A percentile compares a stretch with the other conserved stretches of the same genome.
These are phyloP conservation scores for Tiphia femorata DNA, from an alignment of 2,888 invertebrate species.

Conservation along the genomic window DNA sequence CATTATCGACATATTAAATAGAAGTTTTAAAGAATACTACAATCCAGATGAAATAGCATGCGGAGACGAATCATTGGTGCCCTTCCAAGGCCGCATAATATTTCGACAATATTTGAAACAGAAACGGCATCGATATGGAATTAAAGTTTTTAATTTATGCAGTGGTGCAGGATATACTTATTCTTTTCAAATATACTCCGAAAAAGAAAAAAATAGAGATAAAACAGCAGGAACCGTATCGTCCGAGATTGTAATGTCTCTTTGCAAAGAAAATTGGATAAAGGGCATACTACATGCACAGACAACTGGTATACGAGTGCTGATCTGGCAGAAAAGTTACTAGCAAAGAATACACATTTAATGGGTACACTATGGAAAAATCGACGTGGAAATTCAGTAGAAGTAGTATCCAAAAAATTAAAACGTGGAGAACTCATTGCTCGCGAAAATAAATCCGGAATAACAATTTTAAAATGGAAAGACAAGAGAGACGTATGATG, in stretches of 20 bases:
- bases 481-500: not conserved
- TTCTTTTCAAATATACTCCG: constrained; percentile 47
- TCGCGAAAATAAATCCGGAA: constrained; percentile 5
- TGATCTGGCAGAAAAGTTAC: constrained; percentile 33
- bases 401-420: constrained; percentile 8
- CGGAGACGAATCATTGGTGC: constrained; percentile 49
- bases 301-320: constrained; percentile 52
- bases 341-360: constrained; percentile 42
- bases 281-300: constrained; percentile 37
- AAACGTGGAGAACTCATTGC: constrained; percentile 38
- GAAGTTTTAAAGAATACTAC: constrained; percentile 2
- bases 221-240: constrained; percentile 34
- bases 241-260: constrained; percentile 11
- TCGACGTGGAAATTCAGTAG: constrained; percentile 13
- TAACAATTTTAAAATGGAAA: constrained; percentile 8
- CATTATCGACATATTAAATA: constrained; percentile 8
- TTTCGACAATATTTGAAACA: constrained; percentile 42
- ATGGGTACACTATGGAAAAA: constrained; percentile 38
- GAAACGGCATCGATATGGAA: constrained; percentile 28
- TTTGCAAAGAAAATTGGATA: constrained; percentile 43
- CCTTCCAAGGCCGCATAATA: constrained; percentile 42
- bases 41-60: constrained; percentile 28
- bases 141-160: constrained; percentile 47
- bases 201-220: constrained; percentile 39
- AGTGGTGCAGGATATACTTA: constrained; percentile 45